Base-by-base conservation (phyloP, 1,140 invertebrate species). In the Pseudoatta argentina region DNA sequence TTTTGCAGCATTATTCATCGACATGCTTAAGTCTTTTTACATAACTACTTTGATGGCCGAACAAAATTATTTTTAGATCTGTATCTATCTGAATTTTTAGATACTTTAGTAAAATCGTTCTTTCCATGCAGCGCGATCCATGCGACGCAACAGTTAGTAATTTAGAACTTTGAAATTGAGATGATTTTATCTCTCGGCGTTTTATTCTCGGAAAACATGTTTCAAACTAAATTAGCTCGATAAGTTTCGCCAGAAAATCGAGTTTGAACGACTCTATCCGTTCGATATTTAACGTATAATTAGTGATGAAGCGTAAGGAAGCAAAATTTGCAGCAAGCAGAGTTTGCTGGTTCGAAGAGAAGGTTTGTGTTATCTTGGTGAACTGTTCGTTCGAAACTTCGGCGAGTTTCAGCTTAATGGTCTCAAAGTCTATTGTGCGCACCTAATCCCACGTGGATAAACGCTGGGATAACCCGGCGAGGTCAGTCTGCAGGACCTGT, bases 401-500 rank as follows among this genome's bases (percentile, higher is more conserved):
- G 27, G 53, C 71, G 1, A 75, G 21, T 18, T n/a, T 18, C 7
- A 34, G 53, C n/a, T 39, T 76, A 59, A 39, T 51, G n/a, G n/a
- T 48, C 16, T 51, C 69, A 51, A n/a, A 24, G 30, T 21, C 55
- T 16, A 77, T 59, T 8, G 53, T n/a, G 44, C 18, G 53, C 92
- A 94, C 24, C 90, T 88, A 30, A 94, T 92, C 4, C 93, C 93
- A 21, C 94, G 88, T 0, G 94, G 93, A 72, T 94, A 94, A 0
- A 94, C 88, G 7, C 93, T 93, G 0, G 93, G 93, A 27, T 92
- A 94, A 14, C 92, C 92, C 0, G 93, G 93, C 1, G 93, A 94
- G 12, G 89, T 69, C 7, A 94, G 72, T 6, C 88, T 87, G 63
- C 93, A 94, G 66, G 75, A 91, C 0, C 92, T 89, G 16, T 88